phyloP scores from a whole-genome alignment of 1,140 invertebrate genomes.

The Apocrypta bakeri region DNA sequence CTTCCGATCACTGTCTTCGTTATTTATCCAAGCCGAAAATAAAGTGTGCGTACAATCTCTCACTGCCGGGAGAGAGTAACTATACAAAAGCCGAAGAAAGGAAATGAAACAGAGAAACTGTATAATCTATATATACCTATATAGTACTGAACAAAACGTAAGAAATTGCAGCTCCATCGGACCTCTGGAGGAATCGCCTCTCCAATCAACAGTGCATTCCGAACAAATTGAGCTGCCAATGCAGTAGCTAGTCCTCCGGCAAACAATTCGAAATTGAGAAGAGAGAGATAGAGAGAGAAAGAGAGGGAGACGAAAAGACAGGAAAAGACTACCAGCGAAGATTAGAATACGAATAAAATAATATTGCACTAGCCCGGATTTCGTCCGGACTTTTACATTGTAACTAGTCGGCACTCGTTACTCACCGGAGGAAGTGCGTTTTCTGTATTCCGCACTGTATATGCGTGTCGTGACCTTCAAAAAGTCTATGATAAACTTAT shows the following conservation, averaged over 20 bases:
- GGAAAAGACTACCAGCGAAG: constrained; percentile 30
- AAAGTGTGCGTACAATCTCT: not conserved
- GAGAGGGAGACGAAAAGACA: constrained; percentile 23
- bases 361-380: constrained; percentile 7
- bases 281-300: constrained; percentile 11
- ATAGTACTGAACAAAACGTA: not conserved
- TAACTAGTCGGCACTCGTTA: not conserved
- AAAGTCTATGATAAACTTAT: not conserved
- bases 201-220: constrained; percentile 40
- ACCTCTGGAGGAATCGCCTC: constrained; percentile 41
- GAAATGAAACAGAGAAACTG: constrained; percentile 25
- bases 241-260: constrained; percentile 17
- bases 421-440: not conserved
- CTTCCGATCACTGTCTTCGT: not conserved
- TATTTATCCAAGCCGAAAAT: constrained; percentile 31
- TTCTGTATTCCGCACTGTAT: not conserved
- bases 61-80: not conserved
- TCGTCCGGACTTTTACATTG: not conserved
- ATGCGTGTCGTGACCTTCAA: not conserved
- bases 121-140: too few species aligned
- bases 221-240: constrained; percentile 35
- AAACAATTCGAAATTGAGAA: constrained; percentile 40
- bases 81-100: constrained; percentile 19
- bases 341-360: constrained; percentile 28
- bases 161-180: constrained; percentile 29